phyloP scores from a whole-genome alignment of 2,113 vertebrate species.

The Platysteira castanea region DNA sequence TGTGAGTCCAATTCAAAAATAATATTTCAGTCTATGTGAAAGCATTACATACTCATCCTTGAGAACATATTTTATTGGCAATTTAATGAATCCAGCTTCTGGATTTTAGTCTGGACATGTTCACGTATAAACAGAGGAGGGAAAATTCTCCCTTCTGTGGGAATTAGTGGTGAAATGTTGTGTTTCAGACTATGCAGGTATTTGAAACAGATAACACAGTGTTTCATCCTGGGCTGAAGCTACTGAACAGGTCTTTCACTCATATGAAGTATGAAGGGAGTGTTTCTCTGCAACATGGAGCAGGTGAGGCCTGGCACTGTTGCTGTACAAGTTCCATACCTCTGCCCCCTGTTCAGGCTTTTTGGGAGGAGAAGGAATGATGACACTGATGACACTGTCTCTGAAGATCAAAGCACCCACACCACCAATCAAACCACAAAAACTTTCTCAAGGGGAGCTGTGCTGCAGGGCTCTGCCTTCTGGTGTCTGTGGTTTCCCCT shows the following conservation, averaged over 20 bases:
- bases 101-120: neutral
- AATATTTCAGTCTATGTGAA: neutral
- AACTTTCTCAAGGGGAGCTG: neutral
- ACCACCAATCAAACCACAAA: neutral
- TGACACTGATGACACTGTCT: neutral
- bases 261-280: neutral
- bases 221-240: neutral
- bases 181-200: neutral
- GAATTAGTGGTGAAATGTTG: neutral
- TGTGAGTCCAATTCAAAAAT: neutral
- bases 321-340: rapidly evolving
- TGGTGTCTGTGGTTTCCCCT: neutral
- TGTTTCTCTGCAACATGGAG: neutral
- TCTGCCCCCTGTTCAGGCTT: neutral
- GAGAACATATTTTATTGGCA: neutral
- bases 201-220: neutral
- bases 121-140: neutral
- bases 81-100: neutral
- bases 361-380: neutral
- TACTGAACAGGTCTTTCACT: neutral
- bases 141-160: neutral
- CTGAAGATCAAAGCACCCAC: neutral
- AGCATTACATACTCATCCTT: neutral
- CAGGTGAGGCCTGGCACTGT: neutral
- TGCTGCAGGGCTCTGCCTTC: neutral